Base-by-base conservation (phyloP, 2,888 invertebrate genomes). In the Timema podura region DNA sequence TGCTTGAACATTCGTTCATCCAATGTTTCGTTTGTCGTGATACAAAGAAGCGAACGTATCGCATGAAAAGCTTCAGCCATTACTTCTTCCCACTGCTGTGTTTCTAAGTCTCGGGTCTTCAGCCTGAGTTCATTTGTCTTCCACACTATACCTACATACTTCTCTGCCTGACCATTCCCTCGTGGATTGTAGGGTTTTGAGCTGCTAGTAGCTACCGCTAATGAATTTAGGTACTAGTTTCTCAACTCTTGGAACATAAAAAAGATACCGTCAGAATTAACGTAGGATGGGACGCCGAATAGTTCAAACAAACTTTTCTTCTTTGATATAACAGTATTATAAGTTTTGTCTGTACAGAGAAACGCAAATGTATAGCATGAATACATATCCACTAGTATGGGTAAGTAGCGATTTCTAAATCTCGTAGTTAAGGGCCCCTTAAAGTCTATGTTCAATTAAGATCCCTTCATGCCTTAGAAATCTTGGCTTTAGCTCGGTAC, bases 1-100 rank as follows among this genome's bases (percentile, higher is more conserved):
- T 68, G 70, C 46, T 68, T 72, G 49, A 73, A 69, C 65, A 73
- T 71, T 45, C 68, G 48, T 51, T 73, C 71, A 64, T 71, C 70
- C 5, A 65, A 68, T 11, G 70, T 68, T 64, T 48, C 30, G 45
- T 72, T 69, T 15, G 46, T 71, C 15, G 71, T 11, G 46, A 65
- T 71, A 71, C 68, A 71, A 7, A 71, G 46, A 6, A 59, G 68
- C 30, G 59, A 57, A 10, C 61, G 30, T 16, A 68, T 68, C 10
- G 68, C 44, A 59, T 68, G 6, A 11, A 68, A 46, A 13, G 68
- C 68, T 45, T 68, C 68, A 44, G 6, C 6, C n/a, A 67, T 13
- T n/a, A 57, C 67, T 44, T 51, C 45, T n/a, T 67, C 67, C 67
- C 67, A 67, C 11, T 67, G 51, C 9, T n/a, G 13, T 11, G 9